These are phyloP conservation scores for Danio jaintianensis DNA, from an alignment of 2,797 vertebrate species.

Conservation along the genomic window DNA sequence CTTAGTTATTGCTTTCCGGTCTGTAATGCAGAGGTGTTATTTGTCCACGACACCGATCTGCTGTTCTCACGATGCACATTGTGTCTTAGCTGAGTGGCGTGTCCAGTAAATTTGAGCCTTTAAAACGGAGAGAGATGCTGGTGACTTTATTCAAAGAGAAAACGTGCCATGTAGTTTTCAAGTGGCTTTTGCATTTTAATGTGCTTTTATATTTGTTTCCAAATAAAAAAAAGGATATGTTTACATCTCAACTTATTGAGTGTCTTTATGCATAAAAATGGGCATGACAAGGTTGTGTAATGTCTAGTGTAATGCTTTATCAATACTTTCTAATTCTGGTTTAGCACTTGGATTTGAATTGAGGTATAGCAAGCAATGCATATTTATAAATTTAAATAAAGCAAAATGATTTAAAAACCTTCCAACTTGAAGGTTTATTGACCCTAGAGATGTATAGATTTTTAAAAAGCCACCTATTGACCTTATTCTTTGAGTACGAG, in stretches of 20 bases:
- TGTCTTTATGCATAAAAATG: conserved; percentile 12
- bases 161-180: conserved; percentile 63
- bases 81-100: conserved; percentile 49
- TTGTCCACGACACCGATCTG: conserved; percentile 48
- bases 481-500: too few relatives aligned
- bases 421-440: background rate
- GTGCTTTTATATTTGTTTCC: conserved; percentile 65
- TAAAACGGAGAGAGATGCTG: conserved; percentile 51
- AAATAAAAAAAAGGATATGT: conserved; percentile 60
- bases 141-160: conserved; percentile 53
- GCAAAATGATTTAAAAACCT: background rate
- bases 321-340: background rate
- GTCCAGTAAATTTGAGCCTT: conserved; percentile 41
- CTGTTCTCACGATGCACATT: conserved; percentile 56
- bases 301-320: background rate
- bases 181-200: conserved; percentile 61
- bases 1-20: conserved; percentile 54
- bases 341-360: background rate
- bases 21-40: conserved; percentile 44
- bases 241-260: conserved; percentile 48
- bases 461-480: too few relatives aligned
- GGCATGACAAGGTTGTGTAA: background rate
- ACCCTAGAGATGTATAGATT: too few relatives aligned
- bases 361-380: background rate
- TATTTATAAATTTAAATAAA: background rate